Evolutionary conservation across 2,797 vertebrate genomes (phyloP).

Genomic region (Lepus townsendii): DNA sequence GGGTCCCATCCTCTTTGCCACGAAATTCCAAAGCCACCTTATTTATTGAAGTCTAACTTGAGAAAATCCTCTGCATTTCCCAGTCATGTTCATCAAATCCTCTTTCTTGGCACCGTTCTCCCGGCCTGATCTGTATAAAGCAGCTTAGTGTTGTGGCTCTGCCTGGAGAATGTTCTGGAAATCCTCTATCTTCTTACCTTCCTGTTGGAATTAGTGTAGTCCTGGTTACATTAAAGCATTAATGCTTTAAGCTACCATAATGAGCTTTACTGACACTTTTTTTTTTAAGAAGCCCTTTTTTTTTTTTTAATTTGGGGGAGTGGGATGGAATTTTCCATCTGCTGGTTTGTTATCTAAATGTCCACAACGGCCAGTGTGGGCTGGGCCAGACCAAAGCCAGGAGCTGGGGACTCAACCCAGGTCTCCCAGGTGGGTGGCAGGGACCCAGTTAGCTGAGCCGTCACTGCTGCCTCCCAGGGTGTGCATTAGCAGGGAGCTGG

Average conservation of each 20-base stretch:
- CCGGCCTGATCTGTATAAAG: neutral
- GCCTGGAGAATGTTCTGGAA: neutral
- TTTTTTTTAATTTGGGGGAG: no score
- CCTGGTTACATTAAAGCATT: neutral
- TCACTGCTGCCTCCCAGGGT: no score
- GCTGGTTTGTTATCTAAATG: no score
- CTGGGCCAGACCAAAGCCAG: neutral
- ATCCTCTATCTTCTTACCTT: neutral
- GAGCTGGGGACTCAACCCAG: neutral
- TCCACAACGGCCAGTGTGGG: no score
- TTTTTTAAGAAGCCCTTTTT: no score
- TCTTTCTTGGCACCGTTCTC: rapidly evolving
- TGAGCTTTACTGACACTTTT: neutral
- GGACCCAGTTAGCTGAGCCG: no score
- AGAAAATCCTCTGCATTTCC: neutral
- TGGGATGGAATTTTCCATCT: no score
- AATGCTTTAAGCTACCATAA: neutral
- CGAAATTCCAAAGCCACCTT: neutral
- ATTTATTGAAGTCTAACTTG: neutral
- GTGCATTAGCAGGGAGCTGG: no score
- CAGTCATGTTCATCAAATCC: rapidly evolving
- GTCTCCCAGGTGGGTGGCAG: neutral
- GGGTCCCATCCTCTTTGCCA: neutral
- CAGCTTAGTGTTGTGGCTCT: neutral
- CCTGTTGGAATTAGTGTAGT: neutral